Evolutionary conservation across 2,113 vertebrate species (phyloP), one percentile per base, ranked within the genome.

Genomic region (Pteronura brasiliensis): DNA sequence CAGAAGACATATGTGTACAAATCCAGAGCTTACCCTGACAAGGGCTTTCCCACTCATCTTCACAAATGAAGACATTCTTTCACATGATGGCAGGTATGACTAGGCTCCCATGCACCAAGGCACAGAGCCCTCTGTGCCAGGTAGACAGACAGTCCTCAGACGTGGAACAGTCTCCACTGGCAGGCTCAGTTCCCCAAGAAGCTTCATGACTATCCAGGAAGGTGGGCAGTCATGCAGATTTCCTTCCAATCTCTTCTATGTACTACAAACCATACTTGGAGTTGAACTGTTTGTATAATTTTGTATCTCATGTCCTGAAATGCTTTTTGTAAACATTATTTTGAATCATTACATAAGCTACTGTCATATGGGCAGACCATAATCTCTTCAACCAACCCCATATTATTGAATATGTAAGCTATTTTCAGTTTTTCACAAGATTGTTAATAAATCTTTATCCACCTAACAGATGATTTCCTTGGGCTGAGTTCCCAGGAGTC

Each of bases 381-480:
- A 69, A 97, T 96, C 97, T 96, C 89, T 97, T 93, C 93, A 93
- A 76, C 72, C 65, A 80, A 80, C 79, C 34, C 86, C 29, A 20
- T 84, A 7, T 81, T 96, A 88, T 76, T 93, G 80, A 49, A 92
- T 27, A 76, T 47, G 44, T 77, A 94, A 91, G 74, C 91, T 77
- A 3, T 95, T 95, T 94, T 88, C 79, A 63, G 47, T 52, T 98
- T 97, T 97, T 91, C 95, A 96, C 17, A 97, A 80, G 52, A 74
- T 65, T 49, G 55, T 52, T 27, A 47, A 77, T 71, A 93, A 91
- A 89, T 93, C 49, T 95, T 96, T 92, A 88, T 89, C 36, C 57
- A 84, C 49, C 55, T 93, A 63, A 71, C 59, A 77, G 47, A 89
- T 92, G 61, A 87, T 83, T 97, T 96, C 85, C 47, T 80, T 92